Conservation (phyloP, 2,797 vertebrate species). For the Gambelia wislizenii region DNA sequence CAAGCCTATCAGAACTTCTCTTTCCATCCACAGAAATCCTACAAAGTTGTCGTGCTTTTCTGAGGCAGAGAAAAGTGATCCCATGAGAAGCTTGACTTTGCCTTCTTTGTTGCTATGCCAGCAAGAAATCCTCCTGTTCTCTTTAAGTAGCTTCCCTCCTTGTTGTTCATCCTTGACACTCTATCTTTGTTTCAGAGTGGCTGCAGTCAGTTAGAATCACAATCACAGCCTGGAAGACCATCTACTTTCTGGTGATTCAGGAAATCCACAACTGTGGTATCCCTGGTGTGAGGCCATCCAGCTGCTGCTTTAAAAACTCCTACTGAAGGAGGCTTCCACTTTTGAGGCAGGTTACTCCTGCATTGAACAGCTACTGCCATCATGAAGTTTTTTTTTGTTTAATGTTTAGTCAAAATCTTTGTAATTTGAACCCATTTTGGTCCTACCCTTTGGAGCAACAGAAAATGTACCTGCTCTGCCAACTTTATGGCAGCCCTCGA, state of each 20-base stretch:
- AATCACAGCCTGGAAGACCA: not conserved
- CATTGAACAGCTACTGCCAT: not conserved
- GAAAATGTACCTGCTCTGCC: not conserved
- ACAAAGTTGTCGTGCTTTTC: too few relatives aligned
- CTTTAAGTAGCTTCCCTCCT: not conserved
- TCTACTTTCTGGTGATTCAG: not conserved
- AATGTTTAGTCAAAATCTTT: not conserved
- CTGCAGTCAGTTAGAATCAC: not conserved
- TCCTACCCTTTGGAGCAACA: not conserved
- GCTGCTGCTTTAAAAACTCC: not conserved
- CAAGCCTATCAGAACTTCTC: too few relatives aligned
- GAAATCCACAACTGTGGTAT: not conserved
- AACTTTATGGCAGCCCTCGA: too few relatives aligned
- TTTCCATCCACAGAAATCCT: too few relatives aligned
- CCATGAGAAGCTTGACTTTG: too few relatives aligned
- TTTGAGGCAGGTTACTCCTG: not conserved
- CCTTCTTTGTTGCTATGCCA: too few relatives aligned
- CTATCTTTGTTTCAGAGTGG: not conserved
- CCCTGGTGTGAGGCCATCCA: not conserved
- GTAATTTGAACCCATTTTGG: not conserved
- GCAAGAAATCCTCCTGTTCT: too few relatives aligned
- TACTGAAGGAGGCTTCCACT: not conserved
- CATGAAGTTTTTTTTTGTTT: not conserved
- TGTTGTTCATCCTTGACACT: not conserved
- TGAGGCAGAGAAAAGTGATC: too few relatives aligned